These are phyloP conservation scores for Sminthurides bifidus DNA, from an alignment of 1,140 invertebrate genomes.

Conservation along the genomic window DNA sequence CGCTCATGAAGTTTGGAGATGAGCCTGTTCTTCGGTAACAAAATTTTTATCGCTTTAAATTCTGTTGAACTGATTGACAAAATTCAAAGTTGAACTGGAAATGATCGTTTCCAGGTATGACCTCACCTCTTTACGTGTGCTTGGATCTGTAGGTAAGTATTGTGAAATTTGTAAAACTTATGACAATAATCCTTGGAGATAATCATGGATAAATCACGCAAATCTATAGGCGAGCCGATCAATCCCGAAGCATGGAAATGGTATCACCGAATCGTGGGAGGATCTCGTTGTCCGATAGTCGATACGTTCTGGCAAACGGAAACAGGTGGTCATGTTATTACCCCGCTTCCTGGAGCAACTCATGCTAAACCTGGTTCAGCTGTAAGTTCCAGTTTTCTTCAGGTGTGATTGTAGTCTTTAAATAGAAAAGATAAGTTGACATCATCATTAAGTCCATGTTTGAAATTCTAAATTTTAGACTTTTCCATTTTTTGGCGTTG, in stretches of 20 bases:
- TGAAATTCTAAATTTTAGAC: too few species aligned
- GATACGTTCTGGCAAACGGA: slow-evolving; percentile 99
- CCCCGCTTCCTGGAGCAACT: slow-evolving; percentile 84
- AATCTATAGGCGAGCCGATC: slow-evolving; percentile 67
- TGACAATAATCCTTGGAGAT: neutral
- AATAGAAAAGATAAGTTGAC: too few species aligned
- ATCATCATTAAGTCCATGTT: too few species aligned
- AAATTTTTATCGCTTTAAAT: slow-evolving; percentile 33
- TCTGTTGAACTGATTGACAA: neutral
- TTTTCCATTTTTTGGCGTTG: slow-evolving; percentile 93
- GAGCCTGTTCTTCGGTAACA: slow-evolving; percentile 54
- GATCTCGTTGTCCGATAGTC: slow-evolving; percentile 71
- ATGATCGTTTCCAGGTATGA: slow-evolving; percentile 42
- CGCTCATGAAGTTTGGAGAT: slow-evolving; percentile 88
- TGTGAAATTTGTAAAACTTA: neutral
- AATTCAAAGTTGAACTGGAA: too few species aligned
- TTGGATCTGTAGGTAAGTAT: slow-evolving; percentile 63
- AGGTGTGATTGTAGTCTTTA: too few species aligned
- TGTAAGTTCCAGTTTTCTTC: too few species aligned
- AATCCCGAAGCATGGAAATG: slow-evolving; percentile 97
- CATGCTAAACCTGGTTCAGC: slow-evolving; percentile 95
- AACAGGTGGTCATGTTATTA: slow-evolving; percentile 89
- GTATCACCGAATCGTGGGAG: slow-evolving; percentile 82
- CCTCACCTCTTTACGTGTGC: slow-evolving; percentile 55
- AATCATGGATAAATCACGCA: neutral